Percentiles rank a stretch among this genome's conserved stretches.
Evolutionary conservation across 2,113 vertebrate species (phyloP).

Genomic region (Hyperoodon ampullatus): DNA sequence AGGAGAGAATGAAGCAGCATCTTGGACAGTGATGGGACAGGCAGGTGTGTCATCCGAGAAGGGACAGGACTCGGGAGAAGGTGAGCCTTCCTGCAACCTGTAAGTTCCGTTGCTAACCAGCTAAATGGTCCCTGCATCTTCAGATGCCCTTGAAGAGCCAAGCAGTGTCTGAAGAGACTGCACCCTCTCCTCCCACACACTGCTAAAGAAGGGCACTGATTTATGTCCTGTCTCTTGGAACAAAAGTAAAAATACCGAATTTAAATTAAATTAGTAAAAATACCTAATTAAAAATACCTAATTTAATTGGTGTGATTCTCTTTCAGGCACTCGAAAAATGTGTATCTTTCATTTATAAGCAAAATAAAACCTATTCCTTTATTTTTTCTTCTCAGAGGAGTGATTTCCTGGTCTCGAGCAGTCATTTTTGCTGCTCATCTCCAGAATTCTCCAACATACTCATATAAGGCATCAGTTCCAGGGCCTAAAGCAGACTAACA

Average conservation of each 20-base stretch:
- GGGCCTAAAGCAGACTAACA: neutral
- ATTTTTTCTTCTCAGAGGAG: neutral
- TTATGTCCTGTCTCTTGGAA: neutral
- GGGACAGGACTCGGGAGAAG: neutral
- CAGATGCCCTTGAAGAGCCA: neutral
- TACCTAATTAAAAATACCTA: neutral
- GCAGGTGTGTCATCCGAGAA: neutral
- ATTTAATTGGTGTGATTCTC: neutral
- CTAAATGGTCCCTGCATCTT: neutral
- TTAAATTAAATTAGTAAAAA: too few relatives aligned
- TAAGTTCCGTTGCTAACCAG: neutral
- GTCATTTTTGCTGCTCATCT: neutral
- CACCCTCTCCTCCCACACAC: neutral
- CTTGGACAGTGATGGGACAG: neutral
- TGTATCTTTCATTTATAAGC: neutral
- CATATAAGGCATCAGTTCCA: neutral
- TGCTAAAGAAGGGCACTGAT: neutral
- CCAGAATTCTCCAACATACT: neutral
- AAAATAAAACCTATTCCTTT: neutral
- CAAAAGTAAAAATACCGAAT: neutral
- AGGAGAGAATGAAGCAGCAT: neutral
- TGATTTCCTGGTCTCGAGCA: neutral
- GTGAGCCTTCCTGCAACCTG: neutral
- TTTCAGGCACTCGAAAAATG: neutral
- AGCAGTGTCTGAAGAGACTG: neutral